phyloP scores from a whole-genome alignment of 1,140 invertebrate genomes.

The Archivesica marissinica region DNA sequence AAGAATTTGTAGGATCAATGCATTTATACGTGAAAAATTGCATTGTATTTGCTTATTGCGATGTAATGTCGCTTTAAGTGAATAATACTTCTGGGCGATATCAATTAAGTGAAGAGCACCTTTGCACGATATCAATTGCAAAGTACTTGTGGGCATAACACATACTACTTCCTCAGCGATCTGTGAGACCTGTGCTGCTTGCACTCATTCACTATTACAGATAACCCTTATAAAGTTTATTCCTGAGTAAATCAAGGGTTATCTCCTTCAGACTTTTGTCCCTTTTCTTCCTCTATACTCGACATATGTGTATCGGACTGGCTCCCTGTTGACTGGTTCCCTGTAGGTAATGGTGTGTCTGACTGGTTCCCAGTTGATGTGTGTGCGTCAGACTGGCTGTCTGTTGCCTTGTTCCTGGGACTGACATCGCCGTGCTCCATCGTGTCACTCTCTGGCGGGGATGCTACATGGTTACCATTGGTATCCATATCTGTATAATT shows the following conservation, averaged over 20 bases:
- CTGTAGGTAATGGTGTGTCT: slow-evolving; percentile 52
- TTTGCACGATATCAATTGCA: too few species aligned
- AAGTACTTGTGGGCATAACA: too few species aligned
- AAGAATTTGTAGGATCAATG: too few species aligned
- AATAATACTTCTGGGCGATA: too few species aligned
- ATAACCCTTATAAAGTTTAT: slow-evolving; percentile 11
- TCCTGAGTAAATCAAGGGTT: slow-evolving; percentile 59
- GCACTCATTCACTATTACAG: neutral
- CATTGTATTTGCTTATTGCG: too few species aligned
- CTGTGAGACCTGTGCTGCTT: too few species aligned
- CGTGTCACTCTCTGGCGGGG: slow-evolving; percentile 52
- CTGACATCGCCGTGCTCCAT: slow-evolving; percentile 33
- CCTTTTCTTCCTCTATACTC: slow-evolving; percentile 59
- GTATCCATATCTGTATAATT: slow-evolving; percentile 79
- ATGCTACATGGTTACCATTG: slow-evolving; percentile 57
- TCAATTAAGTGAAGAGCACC: too few species aligned
- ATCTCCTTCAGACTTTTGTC: slow-evolving; percentile 53
- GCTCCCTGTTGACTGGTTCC: neutral
- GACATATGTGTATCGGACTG: slow-evolving; percentile 50
- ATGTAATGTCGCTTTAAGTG: too few species aligned
- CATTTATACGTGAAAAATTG: too few species aligned
- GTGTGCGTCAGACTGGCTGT: slow-evolving; percentile 48
- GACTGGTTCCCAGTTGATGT: slow-evolving; percentile 43
- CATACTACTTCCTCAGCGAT: too few species aligned
- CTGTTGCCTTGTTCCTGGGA: slow-evolving; percentile 17